phyloP scores from a whole-genome alignment of 2,113 vertebrate genomes.

The Aptenodytes forsteri region DNA sequence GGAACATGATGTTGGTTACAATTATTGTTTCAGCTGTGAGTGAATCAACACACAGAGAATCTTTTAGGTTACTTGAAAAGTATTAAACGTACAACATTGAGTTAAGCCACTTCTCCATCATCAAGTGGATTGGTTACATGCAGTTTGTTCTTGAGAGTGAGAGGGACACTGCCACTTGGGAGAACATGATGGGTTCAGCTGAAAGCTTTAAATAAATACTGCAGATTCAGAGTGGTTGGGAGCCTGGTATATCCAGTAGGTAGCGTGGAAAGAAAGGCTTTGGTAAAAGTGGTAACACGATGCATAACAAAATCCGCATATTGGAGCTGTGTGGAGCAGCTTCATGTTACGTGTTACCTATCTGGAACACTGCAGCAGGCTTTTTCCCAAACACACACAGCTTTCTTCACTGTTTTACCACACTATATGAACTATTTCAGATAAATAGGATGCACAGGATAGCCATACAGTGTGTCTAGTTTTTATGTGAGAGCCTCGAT shows the following conservation, averaged over 20 bases:
- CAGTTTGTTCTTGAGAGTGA: not conserved
- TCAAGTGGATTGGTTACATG: conserved; percentile 40
- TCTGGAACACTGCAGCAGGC: not conserved
- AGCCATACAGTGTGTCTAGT: not conserved
- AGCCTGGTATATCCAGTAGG: not conserved
- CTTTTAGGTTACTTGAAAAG: not conserved
- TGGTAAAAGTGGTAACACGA: not conserved
- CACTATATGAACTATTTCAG: not conserved
- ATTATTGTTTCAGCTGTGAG: conserved; percentile 54
- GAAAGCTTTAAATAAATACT: conserved; percentile 12
- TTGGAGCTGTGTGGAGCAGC: not conserved
- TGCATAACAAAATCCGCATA: not conserved
- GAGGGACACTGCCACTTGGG: not conserved
- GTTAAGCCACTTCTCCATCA: conserved; percentile 56
- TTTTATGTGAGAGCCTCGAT: not conserved
- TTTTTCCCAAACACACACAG: not conserved
- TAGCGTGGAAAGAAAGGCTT: not conserved
- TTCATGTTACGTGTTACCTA: fast-evolving
- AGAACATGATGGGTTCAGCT: not conserved
- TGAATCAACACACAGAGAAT: not conserved
- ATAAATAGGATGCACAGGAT: not conserved
- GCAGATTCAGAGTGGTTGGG: not conserved
- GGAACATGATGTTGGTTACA: not conserved
- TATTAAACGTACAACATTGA: conserved; percentile 5
- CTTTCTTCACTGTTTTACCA: not conserved